Evolutionary conservation across 1,140 invertebrate genomes (phyloP).

Genomic region (Cotesia chilonis): DNA sequence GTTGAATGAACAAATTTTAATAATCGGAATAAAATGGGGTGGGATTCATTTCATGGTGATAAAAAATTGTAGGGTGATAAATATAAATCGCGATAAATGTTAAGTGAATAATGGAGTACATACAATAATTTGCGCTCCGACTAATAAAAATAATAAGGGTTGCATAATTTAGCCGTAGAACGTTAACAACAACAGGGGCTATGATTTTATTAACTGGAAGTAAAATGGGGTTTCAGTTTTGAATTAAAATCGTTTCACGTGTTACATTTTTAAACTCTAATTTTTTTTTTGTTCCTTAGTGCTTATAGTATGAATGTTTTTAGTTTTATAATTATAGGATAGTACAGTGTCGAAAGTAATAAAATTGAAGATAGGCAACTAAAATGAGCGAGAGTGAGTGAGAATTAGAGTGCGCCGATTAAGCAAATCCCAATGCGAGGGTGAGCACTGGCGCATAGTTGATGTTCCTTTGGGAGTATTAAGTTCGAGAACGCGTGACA

Average conservation of each 20-base stretch:
- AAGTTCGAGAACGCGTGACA: conserved; percentile 38
- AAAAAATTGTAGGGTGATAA: too few relatives aligned
- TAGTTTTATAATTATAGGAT: not conserved
- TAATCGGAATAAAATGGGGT: conserved; percentile 22
- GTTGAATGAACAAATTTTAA: conserved; percentile 31
- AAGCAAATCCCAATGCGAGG: conserved; percentile 35
- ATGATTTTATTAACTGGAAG: conserved; percentile 31
- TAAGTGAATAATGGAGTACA: not conserved
- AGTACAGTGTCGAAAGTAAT: not conserved
- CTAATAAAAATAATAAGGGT: conserved; percentile 24
- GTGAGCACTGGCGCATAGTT: conserved; percentile 47
- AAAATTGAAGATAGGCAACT: too few relatives aligned
- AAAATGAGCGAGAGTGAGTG: not conserved
- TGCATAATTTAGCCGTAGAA: conserved; percentile 20
- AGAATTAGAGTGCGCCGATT: conserved; percentile 24
- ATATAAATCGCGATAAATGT: not conserved
- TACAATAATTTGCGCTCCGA: not conserved
- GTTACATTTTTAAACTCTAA: too few relatives aligned
- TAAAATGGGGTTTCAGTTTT: conserved; percentile 14
- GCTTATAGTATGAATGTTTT: too few relatives aligned
- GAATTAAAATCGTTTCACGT: conserved; percentile 4
- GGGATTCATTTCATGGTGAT: too few relatives aligned
- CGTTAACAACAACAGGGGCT: conserved; percentile 2
- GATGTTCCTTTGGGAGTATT: conserved; percentile 43
- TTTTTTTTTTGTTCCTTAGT: too few relatives aligned